phyloP scores from a whole-genome alignment of 2,113 vertebrate genomes.

The Pseudorhombus dupliciocellatus region DNA sequence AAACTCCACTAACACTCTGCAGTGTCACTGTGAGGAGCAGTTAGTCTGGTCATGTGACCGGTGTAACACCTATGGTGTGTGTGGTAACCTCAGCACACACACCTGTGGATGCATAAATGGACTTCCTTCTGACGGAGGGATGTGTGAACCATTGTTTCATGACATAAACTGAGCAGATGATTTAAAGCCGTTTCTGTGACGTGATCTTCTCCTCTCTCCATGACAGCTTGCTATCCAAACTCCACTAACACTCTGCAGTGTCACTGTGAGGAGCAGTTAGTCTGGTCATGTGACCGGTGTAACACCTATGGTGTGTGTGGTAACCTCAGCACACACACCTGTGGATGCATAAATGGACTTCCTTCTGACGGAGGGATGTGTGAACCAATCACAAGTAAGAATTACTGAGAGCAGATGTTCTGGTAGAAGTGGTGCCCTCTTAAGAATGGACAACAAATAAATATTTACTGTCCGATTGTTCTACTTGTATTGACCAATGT shows the following conservation, averaged over 20 bases:
- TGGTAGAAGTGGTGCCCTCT: not conserved
- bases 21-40: constrained; percentile 60
- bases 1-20: not conserved
- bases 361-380: constrained; percentile 46
- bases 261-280: constrained; percentile 54
- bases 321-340: constrained; percentile 28
- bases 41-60: constrained; percentile 54
- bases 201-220: not conserved
- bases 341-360: constrained; percentile 57
- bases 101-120: constrained; percentile 61
- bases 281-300: constrained; percentile 59
- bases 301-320: constrained; percentile 12
- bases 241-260: constrained; percentile 31
- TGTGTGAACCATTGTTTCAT: constrained; percentile 40
- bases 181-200: not conserved
- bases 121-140: constrained; percentile 34
- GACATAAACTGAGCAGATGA: rapidly evolving
- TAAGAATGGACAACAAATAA: not conserved
- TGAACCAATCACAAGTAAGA: constrained; percentile 51
- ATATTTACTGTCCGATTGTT: not conserved
- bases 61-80: constrained; percentile 32
- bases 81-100: constrained; percentile 16
- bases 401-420: not conserved
- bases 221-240: constrained; percentile 48
- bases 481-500: not conserved